Evolutionary conservation across 1,140 invertebrate genomes (phyloP), one percentile per base, ranked within the genome.

Genomic region (Aphelenchoides fujianensis): DNA sequence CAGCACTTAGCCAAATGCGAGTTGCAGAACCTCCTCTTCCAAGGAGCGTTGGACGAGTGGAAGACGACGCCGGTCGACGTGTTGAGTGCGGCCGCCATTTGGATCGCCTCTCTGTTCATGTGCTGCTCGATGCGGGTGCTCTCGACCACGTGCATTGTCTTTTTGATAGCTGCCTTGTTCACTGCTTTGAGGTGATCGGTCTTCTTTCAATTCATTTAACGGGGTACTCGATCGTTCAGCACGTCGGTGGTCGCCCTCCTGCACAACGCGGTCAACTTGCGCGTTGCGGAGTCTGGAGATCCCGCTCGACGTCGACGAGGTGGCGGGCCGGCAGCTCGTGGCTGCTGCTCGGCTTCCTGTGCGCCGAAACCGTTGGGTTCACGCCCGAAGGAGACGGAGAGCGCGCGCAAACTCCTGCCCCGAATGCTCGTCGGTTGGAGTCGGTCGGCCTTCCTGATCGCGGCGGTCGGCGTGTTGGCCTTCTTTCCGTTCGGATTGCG

Each of bases 201-300:
- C 7, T 7, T 7, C 41, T 48, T 48, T 48, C 41, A 48, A 12
- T 48, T 48, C 23, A 23, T 12, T 48, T 12, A 48, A 12, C 23
- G 12, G 12, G 12, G 41, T 12, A 12, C 12, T 12, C 12, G 23
- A 48, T 19, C 7, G 7, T 59, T 5, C 12, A 72, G 72, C 59
- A 75, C 74, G 27, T 76, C 74, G 12, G 74, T 75, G 3, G 74
- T 75, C 5, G 74, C 74, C 19, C 62, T 75, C 2, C 52, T 75
- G 54, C 74, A 75, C 52, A 75, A 75, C 52, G 41, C 73, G 7
- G 69, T 27, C 16, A 52, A 74, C 37, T 57, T 71, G 35, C 37
- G 30, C 27, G 28, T 75, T 48, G n/a, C 27, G 57, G 34, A 59
- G 54, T 19, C n/a, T 73, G 27, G 72, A 75, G 19, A 30, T 75